Conservation (phyloP, 2,888 invertebrate species). For the Heteromyza rotundicornis region DNA sequence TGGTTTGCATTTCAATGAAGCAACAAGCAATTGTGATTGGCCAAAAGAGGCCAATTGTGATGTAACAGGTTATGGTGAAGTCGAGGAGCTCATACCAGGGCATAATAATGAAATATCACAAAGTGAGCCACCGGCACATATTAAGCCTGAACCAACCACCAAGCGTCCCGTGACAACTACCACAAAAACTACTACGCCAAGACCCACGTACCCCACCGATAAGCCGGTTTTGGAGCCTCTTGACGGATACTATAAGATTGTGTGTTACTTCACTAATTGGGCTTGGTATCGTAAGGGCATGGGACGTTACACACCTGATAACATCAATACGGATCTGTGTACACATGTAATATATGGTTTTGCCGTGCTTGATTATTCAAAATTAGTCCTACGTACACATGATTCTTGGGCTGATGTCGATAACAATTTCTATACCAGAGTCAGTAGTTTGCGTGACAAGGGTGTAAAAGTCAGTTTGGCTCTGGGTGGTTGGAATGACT, state of each 20-base stretch:
- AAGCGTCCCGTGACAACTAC: constrained; percentile 42
- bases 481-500: constrained; percentile 96
- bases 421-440: constrained; percentile 85
- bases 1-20: constrained; percentile 77
- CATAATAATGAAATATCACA: constrained; percentile 13
- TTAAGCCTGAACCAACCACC: constrained; percentile 41
- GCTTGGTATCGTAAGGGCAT: constrained; percentile 86
- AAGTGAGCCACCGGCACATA: constrained; percentile 33
- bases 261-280: constrained; percentile 94
- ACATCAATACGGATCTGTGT: constrained; percentile 85
- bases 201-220: constrained; percentile 54
- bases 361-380: constrained; percentile 85
- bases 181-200: constrained; percentile 46
- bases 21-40: constrained; percentile 75
- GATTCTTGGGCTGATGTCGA: constrained; percentile 92
- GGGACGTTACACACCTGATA: constrained; percentile 84
- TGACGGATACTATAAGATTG: constrained; percentile 77
- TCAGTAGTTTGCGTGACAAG: constrained; percentile 77
- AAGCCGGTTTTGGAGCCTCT: constrained; percentile 63
- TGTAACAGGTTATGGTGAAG: constrained; percentile 22
- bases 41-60: constrained; percentile 70
- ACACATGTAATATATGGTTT: constrained; percentile 94
- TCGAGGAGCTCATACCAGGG: constrained; percentile 25
- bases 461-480: constrained; percentile 86
- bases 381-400: constrained; percentile 79